Evolutionary conservation across 2,888 invertebrate genomes (phyloP), one percentile per base, ranked within the genome.

Genomic region (Cryptocephalus primarius): DNA sequence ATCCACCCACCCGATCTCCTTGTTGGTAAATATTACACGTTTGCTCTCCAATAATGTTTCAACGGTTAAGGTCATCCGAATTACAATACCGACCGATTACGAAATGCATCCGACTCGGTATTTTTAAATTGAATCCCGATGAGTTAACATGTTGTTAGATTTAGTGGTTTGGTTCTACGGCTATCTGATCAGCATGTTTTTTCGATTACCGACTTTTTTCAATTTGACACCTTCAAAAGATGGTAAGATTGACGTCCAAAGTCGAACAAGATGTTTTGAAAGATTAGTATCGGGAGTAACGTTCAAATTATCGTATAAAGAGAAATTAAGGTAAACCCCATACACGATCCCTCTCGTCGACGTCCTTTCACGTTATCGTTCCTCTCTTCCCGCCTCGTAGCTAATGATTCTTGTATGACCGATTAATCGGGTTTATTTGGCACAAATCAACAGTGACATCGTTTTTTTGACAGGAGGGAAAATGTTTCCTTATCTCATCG

Each of bases 401-500:
- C 32, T 32, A 43, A 43, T 39, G 42, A 39, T 22, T 9, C 6
- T 36, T 32, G 34, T 44, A 39, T 51, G 48, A 52, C 52, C 43
- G 22, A 47, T 44, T 39, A 48, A 22, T 22, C 22, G 22, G 22
- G 6, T 22, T 4, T 22, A 4, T 22, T 22, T 22, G 22, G 22
- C 22, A 53, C 53, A 52, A 46, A 47, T 36, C 12, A 12, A 36
- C 36, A 36, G 12, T 36, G 12, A 36, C 36, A 22, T 22, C 22
- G 22, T 22, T 43, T 54, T n/a, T 59, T 60, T 63, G 61, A 60
- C 63, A 65, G 64, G 60, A 53, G 62, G 61, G 49, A 63, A 64
- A 60, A 65, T 65, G 65, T 65, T 65, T 50, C 59, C 64, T 32
- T 62, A 61, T 49, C 56, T 62, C 48, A 53, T 65, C 34, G 57